A percentile compares a stretch with the other conserved stretches of the same genome.
Conservation (phyloP, 2,113 vertebrate species). For the Anarhynchus alexandrinus region DNA sequence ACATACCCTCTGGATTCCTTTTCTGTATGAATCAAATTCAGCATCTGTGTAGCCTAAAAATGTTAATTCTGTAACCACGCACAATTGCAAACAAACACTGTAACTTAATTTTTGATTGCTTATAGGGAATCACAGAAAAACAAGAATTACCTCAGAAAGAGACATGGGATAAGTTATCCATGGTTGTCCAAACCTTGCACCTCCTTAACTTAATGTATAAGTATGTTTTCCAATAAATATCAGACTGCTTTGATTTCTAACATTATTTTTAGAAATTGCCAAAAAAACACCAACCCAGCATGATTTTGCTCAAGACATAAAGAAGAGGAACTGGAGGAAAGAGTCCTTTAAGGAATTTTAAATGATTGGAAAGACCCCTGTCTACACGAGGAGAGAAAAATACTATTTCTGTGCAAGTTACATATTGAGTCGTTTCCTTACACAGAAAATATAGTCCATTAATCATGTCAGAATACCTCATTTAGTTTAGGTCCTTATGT, state of each 20-base stretch:
- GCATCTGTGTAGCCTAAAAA: not conserved
- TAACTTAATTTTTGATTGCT: not conserved
- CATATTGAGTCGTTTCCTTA: not conserved
- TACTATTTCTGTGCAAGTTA: not conserved
- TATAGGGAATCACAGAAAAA: not conserved
- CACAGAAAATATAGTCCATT: not conserved
- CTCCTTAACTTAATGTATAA: not conserved
- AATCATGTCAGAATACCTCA: not conserved
- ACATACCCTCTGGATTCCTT: not conserved
- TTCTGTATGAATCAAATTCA: not conserved
- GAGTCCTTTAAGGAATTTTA: not conserved
- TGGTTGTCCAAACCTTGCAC: not conserved
- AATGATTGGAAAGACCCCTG: not conserved
- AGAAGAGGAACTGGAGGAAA: not conserved
- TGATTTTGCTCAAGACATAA: not conserved
- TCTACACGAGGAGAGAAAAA: not conserved
- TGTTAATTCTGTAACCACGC: not conserved
- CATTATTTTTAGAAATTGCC: not conserved
- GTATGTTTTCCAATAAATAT: not conserved
- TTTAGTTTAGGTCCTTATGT: not conserved
- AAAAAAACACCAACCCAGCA: not conserved
- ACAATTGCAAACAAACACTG: not conserved
- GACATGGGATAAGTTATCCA: not conserved
- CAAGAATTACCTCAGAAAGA: not conserved
- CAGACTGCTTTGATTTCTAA: not conserved